Evolutionary conservation across 2,888 invertebrate species (phyloP), one percentile per base, ranked within the genome.

Genomic region (Reticulitermes lucifugus): DNA sequence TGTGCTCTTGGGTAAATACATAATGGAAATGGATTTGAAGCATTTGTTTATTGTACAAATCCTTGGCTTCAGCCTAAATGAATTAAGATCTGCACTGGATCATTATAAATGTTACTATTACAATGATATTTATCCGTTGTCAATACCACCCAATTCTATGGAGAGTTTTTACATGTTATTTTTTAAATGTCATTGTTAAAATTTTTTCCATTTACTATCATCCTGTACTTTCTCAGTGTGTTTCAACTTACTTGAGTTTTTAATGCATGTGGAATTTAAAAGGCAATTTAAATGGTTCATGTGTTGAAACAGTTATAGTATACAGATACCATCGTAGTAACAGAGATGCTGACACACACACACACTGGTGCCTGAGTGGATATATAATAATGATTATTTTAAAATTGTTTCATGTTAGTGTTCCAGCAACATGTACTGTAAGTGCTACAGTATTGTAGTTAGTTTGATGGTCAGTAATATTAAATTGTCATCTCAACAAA

Each of bases 161-260:
- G 65, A 83, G 43, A 43, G n/a, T 83, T 70, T 83, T 70, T 83
- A 83, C 35, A 83, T 60, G 70, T 70, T 70, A 83, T 83, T 83
- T 65, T 25, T 60, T 81, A 60, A 59, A 59, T 60, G 65, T 65
- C n/a, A 81, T 81, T 81, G 71, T 83, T 70, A 70, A 70, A 81
- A 41, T 29, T 46, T 70, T 25, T 83, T 25, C 71, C 14, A 25
- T 12, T 25, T 70, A 65, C n/a, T 70, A 18, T 83, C 70, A 70
- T 70, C 82, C 70, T 83, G 82, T 83, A 83, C 65, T 83, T 83
- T 83, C 71, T 83, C n/a, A 83, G 46, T 83, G 82, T 83, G 46
- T 71, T 83, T 83, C 46, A 25, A 43, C 46, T 46, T 77, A 77
- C 51, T n/a, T 46, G 77, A 25, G 77, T 41, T 73, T 73, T 77